Percentiles rank a stretch among this genome's conserved stretches.
Evolutionary conservation across 2,113 vertebrate species (phyloP).

Genomic region (Microcebus jonahi): DNA sequence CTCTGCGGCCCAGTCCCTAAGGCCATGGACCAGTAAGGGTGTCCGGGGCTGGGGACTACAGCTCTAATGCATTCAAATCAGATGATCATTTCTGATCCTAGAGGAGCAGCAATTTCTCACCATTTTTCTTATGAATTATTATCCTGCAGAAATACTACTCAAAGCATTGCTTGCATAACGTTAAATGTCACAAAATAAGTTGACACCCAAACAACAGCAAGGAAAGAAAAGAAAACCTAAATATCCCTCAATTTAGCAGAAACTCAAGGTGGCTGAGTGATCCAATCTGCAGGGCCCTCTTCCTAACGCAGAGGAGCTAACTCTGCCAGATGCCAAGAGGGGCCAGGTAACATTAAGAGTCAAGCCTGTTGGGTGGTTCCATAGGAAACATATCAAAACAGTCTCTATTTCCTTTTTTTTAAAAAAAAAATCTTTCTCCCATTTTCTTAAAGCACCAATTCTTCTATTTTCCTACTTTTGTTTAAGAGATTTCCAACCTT

Average conservation of each 20-base stretch:
- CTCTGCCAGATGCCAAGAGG: not conserved
- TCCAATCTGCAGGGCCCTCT: not conserved
- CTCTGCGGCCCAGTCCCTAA: too few species aligned
- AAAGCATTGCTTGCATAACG: not conserved
- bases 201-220: not conserved
- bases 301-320: not conserved
- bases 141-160: conserved; percentile 38
- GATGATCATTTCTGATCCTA: not conserved
- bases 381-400: not conserved
- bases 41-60: too few species aligned
- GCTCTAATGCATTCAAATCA: conserved; percentile 4
- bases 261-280: not conserved
- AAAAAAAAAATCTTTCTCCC: not conserved
- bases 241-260: not conserved
- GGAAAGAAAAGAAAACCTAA: not conserved
- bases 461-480: not conserved
- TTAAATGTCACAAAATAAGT: conserved; percentile 42
- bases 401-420: not conserved
- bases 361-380: not conserved
- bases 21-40: too few species aligned
- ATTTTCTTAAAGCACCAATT: not conserved
- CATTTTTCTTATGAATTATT: not conserved
- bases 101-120: conserved; percentile 8
- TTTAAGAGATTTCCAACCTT: not conserved
- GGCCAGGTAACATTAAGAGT: not conserved